Base-by-base conservation (phyloP, 2,113 vertebrate genomes). In the Notothenia rossii region DNA sequence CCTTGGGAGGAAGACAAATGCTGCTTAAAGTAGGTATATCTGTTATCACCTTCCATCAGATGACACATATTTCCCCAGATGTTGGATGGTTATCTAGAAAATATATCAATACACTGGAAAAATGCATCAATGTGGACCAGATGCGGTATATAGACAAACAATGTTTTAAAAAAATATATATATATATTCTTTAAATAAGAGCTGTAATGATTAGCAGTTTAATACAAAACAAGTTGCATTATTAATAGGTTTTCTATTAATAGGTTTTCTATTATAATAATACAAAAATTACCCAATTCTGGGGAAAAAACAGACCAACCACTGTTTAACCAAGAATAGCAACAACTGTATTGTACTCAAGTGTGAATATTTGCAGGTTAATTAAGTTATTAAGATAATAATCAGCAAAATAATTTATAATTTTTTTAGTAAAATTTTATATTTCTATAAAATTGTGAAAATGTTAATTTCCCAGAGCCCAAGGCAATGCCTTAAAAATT, bases 51-150 rank as follows among this genome's bases (percentile, higher is more conserved):
- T 43, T 53, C 56, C 10, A 25, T 63, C 59, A 15, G 18, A 43
- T 33, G 64, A 74, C 66, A 61, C 43, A 8, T 0, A 49, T 55
- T 77, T 53, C 15, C 53, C 22, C 67, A 78, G 79, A 84, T 75
- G 75, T 67, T 60, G 71, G 79, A 51, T 13, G 1, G 3, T 63
- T 22, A 48, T 68, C 36, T n/a, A 0, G 0, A 65, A 65, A 40
- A 63, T 45, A 18, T 18, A 36, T 14, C 15, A 43, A 64, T 40
- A 40, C 7, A 40, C 36, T 49, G 50, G 36, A 53, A 36, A 18
- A 4, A 14, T 7, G 36, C 18, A 12, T 62, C 18, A 10, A 51
- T 61, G 15, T 51, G 29, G 33, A 46, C 7, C 22, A n/a, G 4
- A 55, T 55, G 36, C 51, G 25, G 13, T 17, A 13, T 49, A 7